Evolutionary conservation across 2,797 vertebrate species (phyloP), one percentile per base, ranked within the genome.

Genomic region (Taeniopygia guttata): DNA sequence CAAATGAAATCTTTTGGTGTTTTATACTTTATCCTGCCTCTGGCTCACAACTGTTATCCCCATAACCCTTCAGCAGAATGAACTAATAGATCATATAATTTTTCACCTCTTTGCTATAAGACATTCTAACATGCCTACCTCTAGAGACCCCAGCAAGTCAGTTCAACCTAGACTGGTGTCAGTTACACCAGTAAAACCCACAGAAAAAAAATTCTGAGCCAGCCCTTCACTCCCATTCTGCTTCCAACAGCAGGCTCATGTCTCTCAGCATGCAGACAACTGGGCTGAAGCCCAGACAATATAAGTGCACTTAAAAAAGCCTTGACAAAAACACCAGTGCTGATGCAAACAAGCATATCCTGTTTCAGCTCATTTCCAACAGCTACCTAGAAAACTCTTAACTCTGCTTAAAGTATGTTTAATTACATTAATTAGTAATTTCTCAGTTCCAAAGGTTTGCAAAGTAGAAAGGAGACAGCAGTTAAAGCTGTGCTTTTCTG

Each of bases 341-440:
- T 66, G 70, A 83, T 30, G 89, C 72, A 76, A 94, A 69, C 72
- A 83, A 79, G 74, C 17, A 92, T 84, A 91, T 95, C 84, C 75
- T 93, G 72, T 85, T 67, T 80, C 72, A 87, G 48, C 34, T 85
- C 30, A 42, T 77, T 89, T 87, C 60, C 67, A 89, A 55, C 16
- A 69, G 70, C 49, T 70, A 79, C 58, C 54, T 46, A 69, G 77
- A 79, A 79, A 36, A 17, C 40, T 52, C 89, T 77, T 60, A 38
- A 64, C 30, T 63, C 76, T 23, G 32, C 46, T 77, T 81, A 46
- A 70, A 48, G 32, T 59, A 55, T 0, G 2, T 12, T 82, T 58
- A 68, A 78, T 59, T 59, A 42, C 19, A 32, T 38, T 55, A 43
- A 6, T 43, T 42, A 75, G 68, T 45, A 8, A 52, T 34, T 66